Evolutionary conservation across 1,140 invertebrate genomes (phyloP), one percentile per base, ranked within the genome.

Genomic region (Spodoptera litura): DNA sequence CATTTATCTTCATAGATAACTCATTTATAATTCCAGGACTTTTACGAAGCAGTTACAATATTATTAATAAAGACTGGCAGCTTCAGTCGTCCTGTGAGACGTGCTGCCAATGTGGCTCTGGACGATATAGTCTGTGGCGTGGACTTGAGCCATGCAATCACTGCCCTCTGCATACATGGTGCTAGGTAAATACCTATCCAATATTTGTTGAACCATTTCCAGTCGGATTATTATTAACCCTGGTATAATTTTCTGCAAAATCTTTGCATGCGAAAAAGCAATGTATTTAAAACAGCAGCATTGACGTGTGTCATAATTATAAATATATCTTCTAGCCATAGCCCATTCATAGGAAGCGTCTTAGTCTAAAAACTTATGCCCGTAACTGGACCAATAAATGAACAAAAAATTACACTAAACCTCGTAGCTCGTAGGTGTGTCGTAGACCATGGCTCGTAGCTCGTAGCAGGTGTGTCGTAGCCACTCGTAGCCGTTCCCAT

Each of bases 11-110:
- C 3, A 31, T 0, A 44, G 38, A 5, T 6, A 9, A 9, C 38
- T 44, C 38, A 2, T 8, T 44, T 44, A 8, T 44, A 8, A 44
- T 44, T 58, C 1, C 61, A 93, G 93, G 92, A 94, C 59, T 93
- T 93, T 82, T 88, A 90, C 83, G 93, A 94, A 74, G 89, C 88
- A 0, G 73, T 93, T 20, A 86, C 88, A 1, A 73, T 79, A 0
- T 82, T 94, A n/a, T 75, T 94, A 56, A 81, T 82, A n/a, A 93
- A 93, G 81, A 93, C 93, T 0, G 91, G 92, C 76, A 91, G 90
- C 78, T 89, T 84, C 81, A 90, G 87, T 49, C 82, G 89, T 2
- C 86, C 89, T 0, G 89, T 94, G 55, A 83, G 93, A 2, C 86
- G 89, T 13, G 91, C 91, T 0, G 93, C 92, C 49, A 94, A 94